Base-by-base conservation (phyloP, 2,888 invertebrate genomes). In the Phanerotoma sp. region DNA sequence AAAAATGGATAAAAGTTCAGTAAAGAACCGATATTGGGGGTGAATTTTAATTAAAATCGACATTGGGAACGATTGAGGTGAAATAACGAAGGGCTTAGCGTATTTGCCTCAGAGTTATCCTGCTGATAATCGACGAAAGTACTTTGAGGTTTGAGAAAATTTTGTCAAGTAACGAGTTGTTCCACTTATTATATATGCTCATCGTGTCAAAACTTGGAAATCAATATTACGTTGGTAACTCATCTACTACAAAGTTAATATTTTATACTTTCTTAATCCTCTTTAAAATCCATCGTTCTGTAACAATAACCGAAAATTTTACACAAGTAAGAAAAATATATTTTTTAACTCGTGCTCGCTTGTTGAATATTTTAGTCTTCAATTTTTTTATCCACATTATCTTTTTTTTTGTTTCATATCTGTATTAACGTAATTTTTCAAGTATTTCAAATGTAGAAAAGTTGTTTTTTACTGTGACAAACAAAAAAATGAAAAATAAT, bases 11-110 rank as follows among this genome's bases (percentile, higher is more conserved):
- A 22, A 46, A 33, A 46, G 20, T 18, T 38, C 18, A 18, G 20
- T 11, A 20, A 30, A 21, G 22, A 41, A 41, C 32, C 42, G 40
- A 47, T 41, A 21, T 13, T 30, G 21, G 13, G 49, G 40, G 42
- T 44, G 25, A 35, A 42, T 48, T 51, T 42, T 44, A 54, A 54
- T 54, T 54, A 44, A 54, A 54, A 54, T 48, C 30, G 40, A 22
- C n/a, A 16, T 35, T 25, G 16, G 48, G 38, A 35, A 32, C 21
- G 33, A 46, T 33, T 48, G 48, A 35, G 28, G 28, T 44, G 42
- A 40, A 49, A 48, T 49, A 44, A 54, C 37, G 30, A 54, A 25
- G 48, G 42, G 20, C 28, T 42, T 28, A 44, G 20, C 37, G 28
- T 33, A 42, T 25, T 47, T 44, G 42, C 40, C 46, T 51, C 16